Evolutionary conservation across 2,113 vertebrate species (phyloP), one percentile per base, ranked within the genome.

Genomic region (Falcunculus frontatus): DNA sequence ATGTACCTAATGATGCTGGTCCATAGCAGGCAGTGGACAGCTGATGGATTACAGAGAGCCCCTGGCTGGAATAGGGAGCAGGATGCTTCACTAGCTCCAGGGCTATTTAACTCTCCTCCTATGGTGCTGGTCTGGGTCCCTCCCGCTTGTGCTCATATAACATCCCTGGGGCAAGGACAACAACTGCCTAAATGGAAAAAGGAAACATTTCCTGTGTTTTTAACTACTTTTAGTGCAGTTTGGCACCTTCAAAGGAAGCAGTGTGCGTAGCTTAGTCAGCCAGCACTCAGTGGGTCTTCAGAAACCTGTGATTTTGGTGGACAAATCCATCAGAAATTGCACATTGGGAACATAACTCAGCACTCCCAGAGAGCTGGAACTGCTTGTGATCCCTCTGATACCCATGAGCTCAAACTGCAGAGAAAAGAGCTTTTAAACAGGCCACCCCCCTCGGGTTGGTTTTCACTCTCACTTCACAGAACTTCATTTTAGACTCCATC

Each of bases 161-260:
- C 96, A 89, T 94, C 92, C 96, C 92, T 41, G 41, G 37, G 93
- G 96, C 95, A 89, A 72, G 73, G 80, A 82, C 90, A 75, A 75
- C 86, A 92, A 69, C n/a, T 68, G 83, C 92, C 92, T 95, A 82
- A 96, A 93, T 96, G 94, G 96, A 93, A 96, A 96, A 96, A 95
- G 80, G 92, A 96, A 90, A 95, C 62, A 84, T 89, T 96, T 97
- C 96, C 96, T 97, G 95, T 94, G 73, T 16, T 59, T 90, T 93
- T 95, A 96, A 95, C 90, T 81, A 81, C 91, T 96, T 95, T 79
- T 82, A 94, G 92, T 65, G 83, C 83, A 82, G 94, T 90, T 94
- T 94, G 69, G 46, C 88, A 94, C 92, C 92, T 96, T 92, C 92
- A 96, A 96, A 95, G 88, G 89, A 87, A 95, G 80, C 50, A 75